A percentile compares a stretch with the other conserved stretches of the same genome.
phyloP scores from a whole-genome alignment of 2,888 invertebrate species.

The Synergus japonicus region DNA sequence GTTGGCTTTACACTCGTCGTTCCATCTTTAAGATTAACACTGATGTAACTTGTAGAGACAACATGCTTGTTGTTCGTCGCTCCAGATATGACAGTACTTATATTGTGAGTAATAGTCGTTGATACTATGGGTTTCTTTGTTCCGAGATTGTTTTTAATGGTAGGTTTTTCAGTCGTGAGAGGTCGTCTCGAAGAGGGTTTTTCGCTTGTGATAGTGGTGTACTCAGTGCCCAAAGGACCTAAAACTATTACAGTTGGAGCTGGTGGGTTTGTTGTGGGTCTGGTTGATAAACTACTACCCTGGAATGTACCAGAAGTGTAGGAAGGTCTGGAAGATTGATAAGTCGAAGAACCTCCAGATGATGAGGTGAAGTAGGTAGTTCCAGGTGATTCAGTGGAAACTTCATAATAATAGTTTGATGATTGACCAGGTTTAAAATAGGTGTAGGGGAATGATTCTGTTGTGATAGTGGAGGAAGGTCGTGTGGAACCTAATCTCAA shows the following conservation, averaged over 20 bases:
- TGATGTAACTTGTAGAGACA: slow-evolving; percentile 73
- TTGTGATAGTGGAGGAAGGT: slow-evolving; percentile 57
- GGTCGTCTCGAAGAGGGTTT: slow-evolving; percentile 68
- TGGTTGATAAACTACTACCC: slow-evolving; percentile 61
- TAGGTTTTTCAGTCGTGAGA: slow-evolving; percentile 47
- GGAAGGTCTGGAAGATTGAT: slow-evolving; percentile 51
- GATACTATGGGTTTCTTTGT: slow-evolving; percentile 69
- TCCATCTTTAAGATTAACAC: slow-evolving; percentile 72
- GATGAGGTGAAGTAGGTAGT: slow-evolving; percentile 48
- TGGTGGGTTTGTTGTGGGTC: slow-evolving; percentile 76
- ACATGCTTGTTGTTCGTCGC: slow-evolving; percentile 68
- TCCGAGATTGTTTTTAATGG: slow-evolving; percentile 45
- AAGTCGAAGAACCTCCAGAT: slow-evolving; percentile 42
- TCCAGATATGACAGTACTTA: slow-evolving; percentile 72
- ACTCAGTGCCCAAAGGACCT: slow-evolving; percentile 76
- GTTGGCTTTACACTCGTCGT: slow-evolving; percentile 61
- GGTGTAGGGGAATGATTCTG: slow-evolving; percentile 67
- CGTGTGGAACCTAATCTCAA: slow-evolving; percentile 58
- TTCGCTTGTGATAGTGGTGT: slow-evolving; percentile 69
- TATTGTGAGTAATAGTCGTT: slow-evolving; percentile 74
- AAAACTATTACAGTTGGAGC: slow-evolving; percentile 82
- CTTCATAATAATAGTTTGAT: slow-evolving; percentile 70
- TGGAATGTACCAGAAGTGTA: slow-evolving; percentile 57
- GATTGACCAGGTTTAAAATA: slow-evolving; percentile 68
- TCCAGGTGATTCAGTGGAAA: slow-evolving; percentile 56